These are phyloP conservation scores for Poecilobothrus nobilitatus DNA, from an alignment of 2,888 invertebrate genomes.

Conservation along the genomic window DNA sequence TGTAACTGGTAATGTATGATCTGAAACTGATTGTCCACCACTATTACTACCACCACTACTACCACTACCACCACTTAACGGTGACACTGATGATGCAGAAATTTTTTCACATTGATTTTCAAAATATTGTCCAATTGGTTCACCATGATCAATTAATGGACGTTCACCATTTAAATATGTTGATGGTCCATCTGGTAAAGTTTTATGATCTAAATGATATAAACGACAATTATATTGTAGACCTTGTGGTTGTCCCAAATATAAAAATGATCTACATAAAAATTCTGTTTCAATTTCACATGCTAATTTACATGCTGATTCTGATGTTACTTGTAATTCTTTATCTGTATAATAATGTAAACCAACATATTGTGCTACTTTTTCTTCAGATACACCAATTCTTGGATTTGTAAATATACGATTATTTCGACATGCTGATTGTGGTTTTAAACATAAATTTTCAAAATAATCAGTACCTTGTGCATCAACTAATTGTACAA, in stretches of 20 bases:
- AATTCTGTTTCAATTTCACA: constrained; percentile 91
- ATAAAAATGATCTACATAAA: constrained; percentile 75
- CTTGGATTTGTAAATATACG: constrained; percentile 71
- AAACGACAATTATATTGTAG: constrained; percentile 83
- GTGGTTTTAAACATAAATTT: constrained; percentile 81
- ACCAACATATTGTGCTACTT: constrained; percentile 84
- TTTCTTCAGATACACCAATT: constrained; percentile 83
- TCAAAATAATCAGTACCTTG: constrained; percentile 72
- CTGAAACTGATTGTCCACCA: constrained; percentile 42
- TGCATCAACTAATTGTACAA: constrained; percentile 83
- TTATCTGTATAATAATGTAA: constrained; percentile 90
- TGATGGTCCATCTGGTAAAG: constrained; percentile 83
- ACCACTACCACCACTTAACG: constrained; percentile 27
- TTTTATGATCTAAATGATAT: constrained; percentile 87
- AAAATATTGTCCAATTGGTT: constrained; percentile 79
- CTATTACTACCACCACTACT: constrained; percentile 13
- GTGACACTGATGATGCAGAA: constrained; percentile 28
- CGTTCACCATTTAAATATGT: constrained; percentile 83
- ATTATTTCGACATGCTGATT: constrained; percentile 79
- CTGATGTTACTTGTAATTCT: constrained; percentile 81
- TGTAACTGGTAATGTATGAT: constrained; percentile 61
- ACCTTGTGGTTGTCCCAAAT: constrained; percentile 57
- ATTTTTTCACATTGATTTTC: constrained; percentile 78
- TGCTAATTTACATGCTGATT: constrained; percentile 79
- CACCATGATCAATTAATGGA: constrained; percentile 84